Evolutionary conservation across 2,113 vertebrate species (phyloP).

Genomic region (Dinomys branickii): DNA sequence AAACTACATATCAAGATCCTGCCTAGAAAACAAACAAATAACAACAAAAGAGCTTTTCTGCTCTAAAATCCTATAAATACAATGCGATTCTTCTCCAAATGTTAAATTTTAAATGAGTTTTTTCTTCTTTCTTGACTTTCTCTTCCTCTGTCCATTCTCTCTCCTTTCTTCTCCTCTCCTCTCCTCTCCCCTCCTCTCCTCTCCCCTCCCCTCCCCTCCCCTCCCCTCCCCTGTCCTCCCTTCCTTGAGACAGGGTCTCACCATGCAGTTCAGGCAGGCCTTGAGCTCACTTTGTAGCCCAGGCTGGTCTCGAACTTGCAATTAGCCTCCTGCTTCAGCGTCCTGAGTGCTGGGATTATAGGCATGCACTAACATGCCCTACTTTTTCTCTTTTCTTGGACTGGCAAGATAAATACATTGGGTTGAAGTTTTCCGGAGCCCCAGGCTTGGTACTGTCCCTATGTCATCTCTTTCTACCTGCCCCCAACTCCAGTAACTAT

Average conservation of each 20-base stretch:
- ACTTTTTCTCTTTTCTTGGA: neutral
- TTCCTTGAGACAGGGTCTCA: too few species aligned
- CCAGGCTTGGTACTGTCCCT: neutral
- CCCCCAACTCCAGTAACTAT: neutral
- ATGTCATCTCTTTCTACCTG: rapidly evolving
- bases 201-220: too few species aligned
- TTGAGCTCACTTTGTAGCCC: too few species aligned
- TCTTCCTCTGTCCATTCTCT: neutral
- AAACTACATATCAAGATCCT: neutral
- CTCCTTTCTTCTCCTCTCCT: too few species aligned
- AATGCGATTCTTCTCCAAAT: neutral
- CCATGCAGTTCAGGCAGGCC: too few species aligned
- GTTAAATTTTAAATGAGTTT: neutral
- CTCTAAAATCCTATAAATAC: neutral
- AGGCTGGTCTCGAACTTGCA: too few species aligned
- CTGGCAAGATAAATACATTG: neutral
- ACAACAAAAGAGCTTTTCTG: neutral
- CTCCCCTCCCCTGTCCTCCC: too few species aligned
- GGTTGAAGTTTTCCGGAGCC: neutral
- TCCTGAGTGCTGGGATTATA: too few species aligned
- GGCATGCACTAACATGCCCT: too few species aligned
- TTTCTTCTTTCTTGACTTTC: neutral
- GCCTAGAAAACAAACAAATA: neutral
- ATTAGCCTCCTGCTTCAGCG: too few species aligned
- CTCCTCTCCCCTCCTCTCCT: too few species aligned